Base-by-base conservation (phyloP, 2,888 invertebrate species). In the Mesorhabditis spiculigera region DNA sequence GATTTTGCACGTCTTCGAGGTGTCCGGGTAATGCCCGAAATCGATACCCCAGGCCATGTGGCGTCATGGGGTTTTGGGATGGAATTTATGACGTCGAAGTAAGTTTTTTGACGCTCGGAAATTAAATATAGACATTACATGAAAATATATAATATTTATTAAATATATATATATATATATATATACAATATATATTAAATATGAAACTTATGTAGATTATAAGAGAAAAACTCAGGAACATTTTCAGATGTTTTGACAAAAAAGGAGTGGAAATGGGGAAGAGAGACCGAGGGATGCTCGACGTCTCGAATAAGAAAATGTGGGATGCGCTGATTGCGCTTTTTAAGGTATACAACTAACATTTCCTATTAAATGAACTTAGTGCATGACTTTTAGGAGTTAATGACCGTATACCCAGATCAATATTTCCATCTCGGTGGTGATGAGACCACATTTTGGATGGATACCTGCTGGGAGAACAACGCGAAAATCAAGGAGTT, bases 21-120 rank as follows among this genome's bases (percentile, higher is more conserved):
- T 5, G 93, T 95, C 73, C 89, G 95, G 63, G 93, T 94, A 0
- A 87, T 95, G 65, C 91, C 92, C 0, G 95, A 95, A 88, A 93
- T 94, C 82, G 94, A 95, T 86, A 91, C 92, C 4, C 94, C 94
- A 75, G 93, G 70, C 43, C 71, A 71, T 58, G 63, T 63, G n/a
- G 42, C 43, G 4, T 71, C 71, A 4, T 71, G 71, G 71, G 71
- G 71, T 16, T 43, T 58, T n/a, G 71, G 65, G 4, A 45, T 71
- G 3, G 58, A 45, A 4, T 42, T 42, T 5, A 67, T 68, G 10
- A 68, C 65, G n/a, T 10, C 43, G 41, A 68, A 65, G 4, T 68
- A 28, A 63, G 71, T 43, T 28, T 28, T 28, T 28, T 28, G 28
- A 28, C 28, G 1, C 28, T 28, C 28, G 28, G 3, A 28, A 28